Evolutionary conservation across 2,888 invertebrate genomes (phyloP).

Genomic region (Tetropium fuscum): DNA sequence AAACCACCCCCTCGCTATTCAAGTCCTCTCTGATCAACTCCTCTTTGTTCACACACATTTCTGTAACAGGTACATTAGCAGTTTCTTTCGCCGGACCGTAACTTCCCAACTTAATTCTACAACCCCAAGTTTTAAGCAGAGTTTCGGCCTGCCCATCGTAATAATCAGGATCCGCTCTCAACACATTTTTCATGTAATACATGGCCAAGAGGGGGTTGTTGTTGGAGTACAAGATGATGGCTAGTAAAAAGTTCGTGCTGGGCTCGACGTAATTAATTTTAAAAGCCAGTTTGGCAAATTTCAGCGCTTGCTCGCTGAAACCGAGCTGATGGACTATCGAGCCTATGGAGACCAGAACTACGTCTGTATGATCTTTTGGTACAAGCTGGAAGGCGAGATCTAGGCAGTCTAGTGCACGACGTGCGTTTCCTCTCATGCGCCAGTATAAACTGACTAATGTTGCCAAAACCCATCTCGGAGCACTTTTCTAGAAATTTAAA

Average conservation of each 20-base stretch:
- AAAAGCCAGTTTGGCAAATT: conserved; percentile 73
- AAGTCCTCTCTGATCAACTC: conserved; percentile 50
- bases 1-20: conserved; percentile 60
- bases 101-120: conserved; percentile 63
- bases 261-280: conserved; percentile 76
- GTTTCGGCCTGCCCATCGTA: conserved; percentile 68
- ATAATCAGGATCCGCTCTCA: conserved; percentile 69
- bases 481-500: conserved; percentile 70
- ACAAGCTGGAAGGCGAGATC: conserved; percentile 72
- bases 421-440: conserved; percentile 77
- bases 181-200: conserved; percentile 72
- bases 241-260: conserved; percentile 77
- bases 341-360: conserved; percentile 77
- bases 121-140: conserved; percentile 70
- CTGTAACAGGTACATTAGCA: conserved; percentile 47
- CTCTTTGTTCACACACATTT: conserved; percentile 34
- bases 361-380: conserved; percentile 72
- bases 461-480: conserved; percentile 80
- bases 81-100: conserved; percentile 49
- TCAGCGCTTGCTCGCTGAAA: conserved; percentile 73
- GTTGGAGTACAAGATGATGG: conserved; percentile 74
- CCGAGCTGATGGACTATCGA: conserved; percentile 77
- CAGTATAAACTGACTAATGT: conserved; percentile 83
- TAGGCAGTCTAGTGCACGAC: conserved; percentile 78
- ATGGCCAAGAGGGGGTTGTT: conserved; percentile 72